Evolutionary conservation across 2,113 vertebrate species (phyloP).

Genomic region (Gymnogyps californianus): DNA sequence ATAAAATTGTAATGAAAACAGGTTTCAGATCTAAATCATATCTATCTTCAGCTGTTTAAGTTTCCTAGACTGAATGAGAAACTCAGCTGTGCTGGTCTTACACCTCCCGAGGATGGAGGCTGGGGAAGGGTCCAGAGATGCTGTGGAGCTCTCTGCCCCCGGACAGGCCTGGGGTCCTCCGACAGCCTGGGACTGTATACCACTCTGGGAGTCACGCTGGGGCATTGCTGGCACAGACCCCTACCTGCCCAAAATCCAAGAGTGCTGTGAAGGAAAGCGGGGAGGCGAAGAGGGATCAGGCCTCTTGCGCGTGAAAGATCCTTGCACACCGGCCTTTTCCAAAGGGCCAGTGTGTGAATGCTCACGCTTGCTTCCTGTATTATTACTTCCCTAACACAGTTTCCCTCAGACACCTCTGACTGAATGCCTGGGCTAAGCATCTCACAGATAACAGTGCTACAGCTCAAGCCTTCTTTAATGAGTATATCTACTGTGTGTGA

Average conservation of each 20-base stretch:
- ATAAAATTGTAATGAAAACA: neutral
- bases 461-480: neutral
- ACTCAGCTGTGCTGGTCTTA: neutral
- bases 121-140: neutral
- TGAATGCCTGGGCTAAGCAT: neutral
- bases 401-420: neutral
- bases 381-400: neutral
- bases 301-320: rapidly evolving
- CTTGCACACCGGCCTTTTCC: neutral
- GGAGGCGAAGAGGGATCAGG: rapidly evolving
- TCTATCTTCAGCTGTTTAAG: neutral
- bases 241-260: neutral
- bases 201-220: rapidly evolving
- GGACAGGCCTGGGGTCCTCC: neutral
- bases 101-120: neutral
- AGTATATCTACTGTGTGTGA: neutral
- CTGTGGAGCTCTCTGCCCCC: neutral
- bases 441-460: neutral
- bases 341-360: neutral
- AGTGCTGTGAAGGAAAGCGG: neutral
- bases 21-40: neutral
- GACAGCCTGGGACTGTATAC: neutral
- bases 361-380: neutral
- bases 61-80: neutral
- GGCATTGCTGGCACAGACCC: neutral